Evolutionary conservation across 2,797 vertebrate species (phyloP).

Genomic region (Sparidentex hasta): DNA sequence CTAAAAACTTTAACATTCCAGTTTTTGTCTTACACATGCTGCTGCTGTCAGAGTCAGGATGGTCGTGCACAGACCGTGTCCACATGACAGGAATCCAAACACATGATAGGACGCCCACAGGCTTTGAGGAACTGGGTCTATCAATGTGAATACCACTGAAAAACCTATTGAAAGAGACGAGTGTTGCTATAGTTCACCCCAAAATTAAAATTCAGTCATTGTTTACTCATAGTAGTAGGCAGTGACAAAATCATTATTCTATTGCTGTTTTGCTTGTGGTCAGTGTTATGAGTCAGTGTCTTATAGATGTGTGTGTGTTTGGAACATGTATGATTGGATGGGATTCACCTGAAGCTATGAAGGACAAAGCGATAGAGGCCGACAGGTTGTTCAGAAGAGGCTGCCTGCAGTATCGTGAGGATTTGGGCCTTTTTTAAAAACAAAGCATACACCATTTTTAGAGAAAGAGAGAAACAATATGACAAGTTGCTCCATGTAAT

Average conservation of each 20-base stretch:
- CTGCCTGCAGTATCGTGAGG: slow-evolving; percentile 87
- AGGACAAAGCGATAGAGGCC: slow-evolving; percentile 83
- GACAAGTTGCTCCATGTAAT: too few relatives aligned
- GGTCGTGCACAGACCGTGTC: slow-evolving; percentile 81
- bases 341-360: slow-evolving; percentile 85
- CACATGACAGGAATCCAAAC: slow-evolving; percentile 86
- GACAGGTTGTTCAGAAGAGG: slow-evolving; percentile 89
- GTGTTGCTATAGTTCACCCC: too few relatives aligned
- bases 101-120: slow-evolving; percentile 77
- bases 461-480: too few relatives aligned
- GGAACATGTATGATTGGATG: not conserved
- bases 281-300: not conserved
- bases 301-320: not conserved
- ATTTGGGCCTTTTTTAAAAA: slow-evolving; percentile 82
- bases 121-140: slow-evolving; percentile 81
- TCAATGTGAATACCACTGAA: slow-evolving; percentile 81
- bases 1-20: too few relatives aligned
- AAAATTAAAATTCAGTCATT: too few relatives aligned
- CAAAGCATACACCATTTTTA: slow-evolving; percentile 16
- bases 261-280: not conserved
- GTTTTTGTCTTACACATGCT: slow-evolving; percentile 83
- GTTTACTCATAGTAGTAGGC: too few relatives aligned
- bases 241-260: too few relatives aligned
- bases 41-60: slow-evolving; percentile 84
- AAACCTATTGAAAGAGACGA: slow-evolving; percentile 78